Base-by-base conservation (phyloP, 92 coral and sea anemone genomes). In the Montipora capitata region DNA sequence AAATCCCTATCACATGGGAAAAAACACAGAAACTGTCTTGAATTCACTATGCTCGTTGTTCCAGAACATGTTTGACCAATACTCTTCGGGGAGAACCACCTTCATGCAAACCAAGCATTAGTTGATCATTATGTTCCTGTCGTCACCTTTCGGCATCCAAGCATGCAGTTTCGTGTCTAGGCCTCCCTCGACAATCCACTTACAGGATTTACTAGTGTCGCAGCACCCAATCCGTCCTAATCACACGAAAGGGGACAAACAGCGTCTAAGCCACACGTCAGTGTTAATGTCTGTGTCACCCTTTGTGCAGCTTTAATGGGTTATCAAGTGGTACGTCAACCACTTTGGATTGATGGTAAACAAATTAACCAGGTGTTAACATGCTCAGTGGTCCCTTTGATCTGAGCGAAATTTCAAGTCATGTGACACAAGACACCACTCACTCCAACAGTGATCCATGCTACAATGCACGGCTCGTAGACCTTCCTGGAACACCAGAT, bases 51-150 rank as follows among this genome's bases (percentile, higher is more conserved):
- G 88, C 91, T 78, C 8, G 91, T 91, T 15, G 94, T 91, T 44
- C 94, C 91, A 79, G 78, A 62, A 4, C 83, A 85, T 10, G 71
- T 78, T 4, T 91, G 94, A 88, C 91, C 91, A 40, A 86, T 79
- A 12, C 82, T 91, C n/a, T 91, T 88, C 88, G 94, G 92, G 42
- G 87, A 91, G 65, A 87, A 81, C 77, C 94, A 88, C 59, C 89
- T 81, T 59, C 84, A 86, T 35, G 81, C 80, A n/a, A 86, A 88
- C 40, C 80, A 91, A 76, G 91, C 83, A 16, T 79, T 81, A 40
- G 94, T 92, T 43, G 92, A 92, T 84, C 92, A 88, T 77, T 72
- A 72, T 42, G 87, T 15, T 12, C 90, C 85, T 10, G 41, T 51
- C 77, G 67, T 79, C 87, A 72, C 74, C 41, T 88, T 92, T 63